Conservation (phyloP, 2,797 vertebrate genomes). For the Siniperca undulata region DNA sequence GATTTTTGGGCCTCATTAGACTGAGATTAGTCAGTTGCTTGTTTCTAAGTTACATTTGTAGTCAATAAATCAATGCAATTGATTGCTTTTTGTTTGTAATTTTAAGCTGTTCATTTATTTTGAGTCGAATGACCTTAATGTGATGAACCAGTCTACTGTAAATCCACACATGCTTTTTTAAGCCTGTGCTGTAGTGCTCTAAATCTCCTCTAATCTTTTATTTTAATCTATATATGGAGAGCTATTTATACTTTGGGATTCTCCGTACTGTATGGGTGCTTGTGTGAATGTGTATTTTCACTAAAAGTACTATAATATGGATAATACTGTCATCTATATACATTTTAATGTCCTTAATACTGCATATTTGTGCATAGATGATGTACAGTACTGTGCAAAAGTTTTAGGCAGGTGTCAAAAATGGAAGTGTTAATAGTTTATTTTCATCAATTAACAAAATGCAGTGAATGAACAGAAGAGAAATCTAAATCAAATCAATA, state of each 20-base stretch:
- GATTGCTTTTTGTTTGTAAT: not conserved
- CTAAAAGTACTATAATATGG: not conserved
- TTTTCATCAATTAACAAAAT: too few species aligned
- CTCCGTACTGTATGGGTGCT: constrained; percentile 2
- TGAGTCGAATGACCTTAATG: constrained; percentile 38
- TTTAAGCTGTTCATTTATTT: constrained; percentile 32
- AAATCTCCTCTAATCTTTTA: constrained; percentile 71
- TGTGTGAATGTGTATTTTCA: constrained; percentile 27
- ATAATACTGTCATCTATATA: not conserved
- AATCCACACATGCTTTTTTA: constrained; percentile 54
- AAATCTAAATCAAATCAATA: too few species aligned
- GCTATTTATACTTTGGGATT: constrained; percentile 51
- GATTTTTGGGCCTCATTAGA: constrained; percentile 7
- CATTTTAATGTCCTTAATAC: not conserved
- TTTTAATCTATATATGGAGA: constrained; percentile 64
- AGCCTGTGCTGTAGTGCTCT: constrained; percentile 32
- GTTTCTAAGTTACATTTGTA: not conserved
- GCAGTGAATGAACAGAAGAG: too few species aligned
- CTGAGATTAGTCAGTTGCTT: not conserved
- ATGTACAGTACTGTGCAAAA: too few species aligned
- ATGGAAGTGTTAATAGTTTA: too few species aligned
- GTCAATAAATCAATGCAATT: constrained; percentile 18
- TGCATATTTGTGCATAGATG: not conserved
- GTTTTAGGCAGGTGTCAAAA: too few species aligned
- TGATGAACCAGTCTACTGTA: constrained; percentile 31